Conservation (phyloP, 2,888 invertebrate species). For the Diaperis boleti region DNA sequence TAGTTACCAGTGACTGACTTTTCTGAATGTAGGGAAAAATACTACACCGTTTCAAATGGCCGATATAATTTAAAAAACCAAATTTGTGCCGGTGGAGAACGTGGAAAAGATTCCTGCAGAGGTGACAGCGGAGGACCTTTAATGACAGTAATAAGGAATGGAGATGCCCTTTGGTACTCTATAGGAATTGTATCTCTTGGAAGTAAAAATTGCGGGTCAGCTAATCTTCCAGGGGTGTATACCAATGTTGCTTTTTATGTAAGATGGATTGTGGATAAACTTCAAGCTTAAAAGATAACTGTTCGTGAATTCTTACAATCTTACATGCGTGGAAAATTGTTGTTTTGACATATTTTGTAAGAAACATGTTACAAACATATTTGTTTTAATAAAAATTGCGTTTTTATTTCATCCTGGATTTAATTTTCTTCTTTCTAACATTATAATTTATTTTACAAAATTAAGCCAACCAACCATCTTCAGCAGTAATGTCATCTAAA, state of each 20-base stretch:
- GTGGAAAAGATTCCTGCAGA: constrained; percentile 71
- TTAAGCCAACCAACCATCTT: too few species aligned
- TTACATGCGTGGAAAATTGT: too few species aligned
- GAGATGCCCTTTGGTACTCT: constrained; percentile 65
- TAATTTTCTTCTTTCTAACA: too few species aligned
- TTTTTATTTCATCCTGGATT: too few species aligned
- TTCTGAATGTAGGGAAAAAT: constrained; percentile 64
- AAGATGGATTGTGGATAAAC: constrained; percentile 65
- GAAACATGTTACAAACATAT: too few species aligned
- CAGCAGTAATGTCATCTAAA: too few species aligned
- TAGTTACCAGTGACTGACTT: constrained; percentile 68
- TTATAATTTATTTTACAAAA: too few species aligned
- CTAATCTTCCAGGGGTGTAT: constrained; percentile 68
- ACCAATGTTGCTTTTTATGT: constrained; percentile 71
- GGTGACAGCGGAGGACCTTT: constrained; percentile 77
- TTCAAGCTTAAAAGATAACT: neutral
- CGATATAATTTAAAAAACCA: constrained; percentile 68
- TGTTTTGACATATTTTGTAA: too few species aligned
- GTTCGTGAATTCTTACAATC: too few species aligned
- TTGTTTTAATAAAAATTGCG: too few species aligned
- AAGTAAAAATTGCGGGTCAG: constrained; percentile 69
- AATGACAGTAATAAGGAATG: constrained; percentile 62
- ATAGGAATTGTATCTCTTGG: constrained; percentile 75
- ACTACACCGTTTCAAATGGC: neutral
- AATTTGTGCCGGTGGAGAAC: constrained; percentile 72